phyloP scores from a whole-genome alignment of 2,797 vertebrate genomes.

The Onychomys arenicola region DNA sequence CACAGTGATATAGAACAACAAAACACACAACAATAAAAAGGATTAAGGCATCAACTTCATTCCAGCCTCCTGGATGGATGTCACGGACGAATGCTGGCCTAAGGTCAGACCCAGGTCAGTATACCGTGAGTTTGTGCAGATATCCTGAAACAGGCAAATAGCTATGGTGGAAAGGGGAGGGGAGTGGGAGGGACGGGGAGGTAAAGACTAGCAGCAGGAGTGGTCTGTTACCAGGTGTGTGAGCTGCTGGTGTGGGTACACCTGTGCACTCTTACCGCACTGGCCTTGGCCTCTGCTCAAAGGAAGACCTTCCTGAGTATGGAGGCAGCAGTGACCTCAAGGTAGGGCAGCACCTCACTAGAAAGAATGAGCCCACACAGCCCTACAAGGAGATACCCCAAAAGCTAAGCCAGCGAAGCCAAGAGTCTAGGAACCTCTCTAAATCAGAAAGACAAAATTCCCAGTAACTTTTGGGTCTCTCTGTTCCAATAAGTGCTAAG shows the following conservation, averaged over 20 bases:
- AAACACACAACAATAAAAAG: background rate
- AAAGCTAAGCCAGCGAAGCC: slow-evolving; percentile 83
- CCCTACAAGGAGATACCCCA: slow-evolving; percentile 80
- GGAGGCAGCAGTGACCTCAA: background rate
- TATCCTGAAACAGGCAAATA: background rate
- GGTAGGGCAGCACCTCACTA: rapidly evolving
- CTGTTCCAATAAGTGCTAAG: background rate
- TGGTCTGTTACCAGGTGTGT: rapidly evolving
- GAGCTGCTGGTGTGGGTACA: rapidly evolving
- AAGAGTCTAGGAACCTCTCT: background rate
- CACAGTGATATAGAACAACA: too few relatives aligned
- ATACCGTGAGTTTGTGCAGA: rapidly evolving
- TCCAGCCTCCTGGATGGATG: rapidly evolving
- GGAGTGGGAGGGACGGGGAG: too few relatives aligned
- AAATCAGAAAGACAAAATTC: background rate
- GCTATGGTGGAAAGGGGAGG: too few relatives aligned
- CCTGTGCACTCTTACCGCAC: background rate
- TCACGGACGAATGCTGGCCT: rapidly evolving
- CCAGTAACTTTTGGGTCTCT: background rate
- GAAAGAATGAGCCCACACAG: background rate
- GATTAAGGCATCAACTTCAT: rapidly evolving
- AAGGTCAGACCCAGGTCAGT: background rate
- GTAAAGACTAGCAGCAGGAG: background rate
- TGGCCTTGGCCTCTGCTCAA: background rate
- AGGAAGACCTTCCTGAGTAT: background rate